Evolutionary conservation across 2,113 vertebrate species (phyloP), one percentile per base, ranked within the genome.

Genomic region (Chroicocephalus ridibundus): DNA sequence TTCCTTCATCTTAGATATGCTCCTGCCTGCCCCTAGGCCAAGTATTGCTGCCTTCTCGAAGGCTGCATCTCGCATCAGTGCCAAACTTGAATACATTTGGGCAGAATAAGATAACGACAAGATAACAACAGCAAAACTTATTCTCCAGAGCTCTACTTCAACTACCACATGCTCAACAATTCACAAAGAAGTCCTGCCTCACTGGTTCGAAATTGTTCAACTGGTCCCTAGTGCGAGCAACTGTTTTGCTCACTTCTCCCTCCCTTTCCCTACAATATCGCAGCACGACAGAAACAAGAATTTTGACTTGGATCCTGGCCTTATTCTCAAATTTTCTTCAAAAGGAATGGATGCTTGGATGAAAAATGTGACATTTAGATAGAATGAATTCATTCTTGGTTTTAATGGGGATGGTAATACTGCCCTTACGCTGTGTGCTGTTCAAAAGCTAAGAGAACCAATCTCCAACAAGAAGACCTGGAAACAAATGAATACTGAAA

Each of bases 241-340:
- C 15, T 71, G 10, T 64, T 86, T 65, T 58, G 72, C 21, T 90
- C 0, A 1, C 21, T 61, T 81, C 58, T 77, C 60, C 21, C 21
- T 80, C 18, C 20, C 49, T 19, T n/a, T 64, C 18, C 42, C 34
- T 5, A 0, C 0, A 2, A 2, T 44, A 76, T 11, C 52, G 57
- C 14, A 61, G 13, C 10, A 38, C 32, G 70, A 75, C 9, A 65
- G 47, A 72, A 89, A 36, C 22, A n/a, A 2, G 3, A 78, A 86
- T 40, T 70, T 5, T 55, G 6, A 83, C 38, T 86, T 66, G 16
- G 40, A 74, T 54, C 46, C 55, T 60, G n/a, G 29, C 46, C 38
- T 74, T 83, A 75, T n/a, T 74, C 46, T 88, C 46, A 77, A 51
- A 21, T 75, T 88, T 64, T 76, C 44, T 55, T 58, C 55, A 66